phyloP scores from a whole-genome alignment of 2,113 vertebrate genomes.

The Grallaria varia region DNA sequence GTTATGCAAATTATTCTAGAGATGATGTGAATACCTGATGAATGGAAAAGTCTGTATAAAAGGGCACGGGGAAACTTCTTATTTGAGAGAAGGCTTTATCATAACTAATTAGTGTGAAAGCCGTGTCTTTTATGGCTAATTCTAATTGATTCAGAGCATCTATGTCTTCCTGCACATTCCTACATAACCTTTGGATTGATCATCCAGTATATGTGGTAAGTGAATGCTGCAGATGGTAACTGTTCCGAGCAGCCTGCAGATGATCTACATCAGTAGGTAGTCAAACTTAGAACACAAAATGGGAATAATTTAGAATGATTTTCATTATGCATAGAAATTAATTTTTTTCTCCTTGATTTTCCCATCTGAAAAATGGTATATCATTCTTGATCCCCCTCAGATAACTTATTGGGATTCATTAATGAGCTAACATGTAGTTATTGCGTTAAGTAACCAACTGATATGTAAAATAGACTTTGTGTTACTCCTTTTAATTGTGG shows the following conservation, averaged over 20 bases:
- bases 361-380: background rate
- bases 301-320: background rate
- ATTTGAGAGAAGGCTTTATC: background rate
- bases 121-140: background rate
- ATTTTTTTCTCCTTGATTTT: background rate
- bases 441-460: background rate
- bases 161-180: background rate
- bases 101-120: background rate
- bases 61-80: background rate
- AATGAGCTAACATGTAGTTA: background rate
- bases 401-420: background rate
- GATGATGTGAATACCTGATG: background rate
- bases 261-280: background rate
- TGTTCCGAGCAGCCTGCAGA: background rate
- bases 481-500: background rate
- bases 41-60: background rate
- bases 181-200: background rate
- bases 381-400: background rate
- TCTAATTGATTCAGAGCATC: background rate
- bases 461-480: background rate
- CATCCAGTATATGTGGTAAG: background rate
- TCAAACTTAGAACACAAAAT: background rate
- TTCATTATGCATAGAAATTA: background rate
- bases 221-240: background rate
- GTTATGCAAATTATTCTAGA: conserved; percentile 60